These are phyloP conservation scores for Cryptus viduatorius DNA, from an alignment of 2,888 invertebrate genomes.

Conservation along the genomic window DNA sequence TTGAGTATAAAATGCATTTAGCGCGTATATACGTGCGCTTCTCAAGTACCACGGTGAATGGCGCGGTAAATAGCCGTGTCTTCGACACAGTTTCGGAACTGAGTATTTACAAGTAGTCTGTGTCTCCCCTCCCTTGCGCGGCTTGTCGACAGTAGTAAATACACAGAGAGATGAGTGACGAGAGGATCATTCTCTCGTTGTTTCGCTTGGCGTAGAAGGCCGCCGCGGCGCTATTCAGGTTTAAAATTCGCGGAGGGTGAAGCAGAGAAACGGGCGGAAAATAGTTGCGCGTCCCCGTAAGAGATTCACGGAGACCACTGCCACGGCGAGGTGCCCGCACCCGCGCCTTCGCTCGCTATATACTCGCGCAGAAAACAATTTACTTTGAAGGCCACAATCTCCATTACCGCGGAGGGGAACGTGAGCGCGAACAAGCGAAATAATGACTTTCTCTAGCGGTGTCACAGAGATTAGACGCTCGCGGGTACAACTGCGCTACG, in stretches of 20 bases:
- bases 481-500: conserved; percentile 49
- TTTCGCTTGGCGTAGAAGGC: conserved; percentile 53
- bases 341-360: conserved; percentile 23
- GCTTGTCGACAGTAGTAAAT: conserved; percentile 29
- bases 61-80: conserved; percentile 27
- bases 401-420: conserved; percentile 81
- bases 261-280: conserved; percentile 35
- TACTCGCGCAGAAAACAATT: conserved; percentile 82
- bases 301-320: conserved; percentile 58
- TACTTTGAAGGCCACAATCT: conserved; percentile 85
- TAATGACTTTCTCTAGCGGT: conserved; percentile 84
- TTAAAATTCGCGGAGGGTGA: conserved; percentile 21
- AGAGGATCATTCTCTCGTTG: conserved; percentile 43
- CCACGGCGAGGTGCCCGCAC: conserved; percentile 48
- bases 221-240: conserved; percentile 42
- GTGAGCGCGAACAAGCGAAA: conserved; percentile 78
- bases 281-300: conserved; percentile 53
- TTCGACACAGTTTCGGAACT: conserved; percentile 54
- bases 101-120: background rate
- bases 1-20: conserved; percentile 49
- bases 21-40: background rate
- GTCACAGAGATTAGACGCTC: conserved; percentile 73
- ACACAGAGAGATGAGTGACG: conserved; percentile 24
- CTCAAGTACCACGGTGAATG: conserved; percentile 19
- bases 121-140: background rate